These are phyloP conservation scores for Desoria tigrina DNA, from an alignment of 2,888 invertebrate genomes.

Conservation along the genomic window DNA sequence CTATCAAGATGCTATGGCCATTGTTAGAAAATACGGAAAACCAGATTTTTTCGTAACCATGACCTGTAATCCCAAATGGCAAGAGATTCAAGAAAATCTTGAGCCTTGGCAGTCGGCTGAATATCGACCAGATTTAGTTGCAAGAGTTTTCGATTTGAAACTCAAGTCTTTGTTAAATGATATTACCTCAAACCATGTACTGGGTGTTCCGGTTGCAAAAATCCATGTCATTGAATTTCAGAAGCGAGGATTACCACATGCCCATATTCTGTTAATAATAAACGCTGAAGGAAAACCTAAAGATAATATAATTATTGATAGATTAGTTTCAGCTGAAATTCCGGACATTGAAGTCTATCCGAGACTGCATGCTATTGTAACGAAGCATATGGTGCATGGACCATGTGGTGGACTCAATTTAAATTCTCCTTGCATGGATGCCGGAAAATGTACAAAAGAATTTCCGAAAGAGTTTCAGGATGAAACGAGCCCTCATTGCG, in stretches of 20 bases:
- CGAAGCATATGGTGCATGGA: slow-evolving; percentile 54
- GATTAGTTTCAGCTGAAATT: slow-evolving; percentile 50
- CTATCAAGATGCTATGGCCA: slow-evolving; percentile 58
- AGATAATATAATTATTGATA: no score
- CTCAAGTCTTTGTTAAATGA: no score
- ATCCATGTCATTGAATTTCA: no score
- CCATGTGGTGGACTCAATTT: slow-evolving; percentile 55
- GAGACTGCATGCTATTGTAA: slow-evolving; percentile 38
- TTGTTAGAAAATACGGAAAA: slow-evolving; percentile 57
- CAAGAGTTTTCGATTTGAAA: no score
- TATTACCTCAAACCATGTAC: no score
- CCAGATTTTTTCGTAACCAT: no score
- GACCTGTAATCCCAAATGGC: slow-evolving; percentile 58
- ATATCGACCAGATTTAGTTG: no score
- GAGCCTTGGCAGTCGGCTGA: slow-evolving; percentile 46
- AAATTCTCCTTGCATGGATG: no score
- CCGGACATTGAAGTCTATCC: slow-evolving; percentile 43
- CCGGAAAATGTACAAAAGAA: slow-evolving; percentile 56
- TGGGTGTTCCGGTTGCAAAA: no score
- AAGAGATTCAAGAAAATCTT: slow-evolving; percentile 56
- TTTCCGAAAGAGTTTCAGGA: slow-evolving; percentile 55
- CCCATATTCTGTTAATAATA: slow-evolving; percentile 45
- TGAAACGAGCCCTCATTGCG: slow-evolving; percentile 53
- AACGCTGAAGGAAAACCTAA: slow-evolving; percentile 32
- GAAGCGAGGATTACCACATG: no score